Percentiles rank a stretch among this genome's conserved stretches.
phyloP scores from a whole-genome alignment of 2,113 vertebrate species.

The Oreamnos americanus region DNA sequence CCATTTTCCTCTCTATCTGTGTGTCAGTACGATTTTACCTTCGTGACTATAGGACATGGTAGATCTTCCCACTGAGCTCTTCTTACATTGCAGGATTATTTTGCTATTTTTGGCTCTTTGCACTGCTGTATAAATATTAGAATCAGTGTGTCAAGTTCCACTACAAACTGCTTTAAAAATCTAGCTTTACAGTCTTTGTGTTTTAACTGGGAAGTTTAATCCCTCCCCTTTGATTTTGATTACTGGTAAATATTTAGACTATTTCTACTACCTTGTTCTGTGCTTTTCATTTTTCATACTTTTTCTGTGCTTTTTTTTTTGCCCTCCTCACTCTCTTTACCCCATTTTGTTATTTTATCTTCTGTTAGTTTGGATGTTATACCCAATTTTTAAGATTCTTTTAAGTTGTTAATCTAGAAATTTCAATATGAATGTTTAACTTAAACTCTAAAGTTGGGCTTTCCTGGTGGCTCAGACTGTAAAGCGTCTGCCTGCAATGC shows the following conservation, averaged over 20 bases:
- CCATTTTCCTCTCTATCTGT: not conserved
- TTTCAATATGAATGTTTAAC: not conserved
- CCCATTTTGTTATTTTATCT: not conserved
- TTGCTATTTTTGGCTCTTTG: not conserved
- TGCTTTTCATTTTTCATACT: not conserved
- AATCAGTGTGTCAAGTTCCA: not conserved
- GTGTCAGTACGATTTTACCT: not conserved
- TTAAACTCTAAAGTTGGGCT: not conserved
- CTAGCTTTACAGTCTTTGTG: not conserved
- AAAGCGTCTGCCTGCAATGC: not conserved
- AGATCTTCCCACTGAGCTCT: not conserved
- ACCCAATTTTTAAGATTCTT: not conserved
- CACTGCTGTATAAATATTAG: not conserved
- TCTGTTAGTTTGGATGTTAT: not conserved
- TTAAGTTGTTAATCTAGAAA: not conserved
- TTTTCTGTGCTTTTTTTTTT: not conserved
- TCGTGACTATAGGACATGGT: not conserved
- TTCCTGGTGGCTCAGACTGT: not conserved
- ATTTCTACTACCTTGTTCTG: not conserved
- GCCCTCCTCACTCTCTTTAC: not conserved
- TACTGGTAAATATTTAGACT: not conserved
- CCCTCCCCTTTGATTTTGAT: not conserved
- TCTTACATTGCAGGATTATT: not conserved
- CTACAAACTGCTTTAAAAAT: not conserved
- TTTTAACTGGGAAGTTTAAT: not conserved